Base-by-base conservation (phyloP, 2,113 vertebrate species). In the Cyprinodon tularosa region DNA sequence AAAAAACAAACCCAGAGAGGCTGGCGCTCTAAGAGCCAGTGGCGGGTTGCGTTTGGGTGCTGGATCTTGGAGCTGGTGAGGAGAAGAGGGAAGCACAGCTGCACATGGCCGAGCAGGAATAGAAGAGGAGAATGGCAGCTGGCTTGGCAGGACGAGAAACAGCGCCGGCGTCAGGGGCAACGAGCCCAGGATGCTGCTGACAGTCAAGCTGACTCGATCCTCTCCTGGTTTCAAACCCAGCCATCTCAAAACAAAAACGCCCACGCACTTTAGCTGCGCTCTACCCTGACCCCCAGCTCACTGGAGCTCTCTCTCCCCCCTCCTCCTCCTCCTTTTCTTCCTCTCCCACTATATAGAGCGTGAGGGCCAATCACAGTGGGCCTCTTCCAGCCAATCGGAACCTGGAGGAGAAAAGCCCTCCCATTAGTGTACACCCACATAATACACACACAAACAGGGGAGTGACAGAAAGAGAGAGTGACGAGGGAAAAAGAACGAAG, bases 201-300 rank as follows among this genome's bases (percentile, higher is more conserved):
- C 87, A 93, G 88, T 82, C 80, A 62, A 74, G 84, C 83, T 80
- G 83, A 81, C 86, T 90, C 39, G 85, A 66, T 92, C 86, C 79
- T 89, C 90, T 90, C 85, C 91, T 89, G 86, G 72, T 87, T 89
- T 93, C 93, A 91, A 85, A 93, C 84, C 89, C 91, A 94, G 92
- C 93, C 94, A 94, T 94, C 90, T 93, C 93, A 94, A 93, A 94
- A 94, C 93, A 94, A 93, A 91, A 94, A 94, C 95, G 90, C 95
- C 95, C 95, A 95, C 95, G 93, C 95, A 91, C 92, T 90, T 90
- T 66, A 82, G 85, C 91, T 87, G 87, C 63, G 78, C 90, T 93
- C 90, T 90, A 88, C 91, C 90, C 93, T 93, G 93, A 92, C 93
- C 93, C 29, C 91, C 89, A 90, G 91, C 86, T 85, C 85, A 90